Base-by-base conservation (phyloP, 2,888 invertebrate genomes). In the Drosophila lutescens region DNA sequence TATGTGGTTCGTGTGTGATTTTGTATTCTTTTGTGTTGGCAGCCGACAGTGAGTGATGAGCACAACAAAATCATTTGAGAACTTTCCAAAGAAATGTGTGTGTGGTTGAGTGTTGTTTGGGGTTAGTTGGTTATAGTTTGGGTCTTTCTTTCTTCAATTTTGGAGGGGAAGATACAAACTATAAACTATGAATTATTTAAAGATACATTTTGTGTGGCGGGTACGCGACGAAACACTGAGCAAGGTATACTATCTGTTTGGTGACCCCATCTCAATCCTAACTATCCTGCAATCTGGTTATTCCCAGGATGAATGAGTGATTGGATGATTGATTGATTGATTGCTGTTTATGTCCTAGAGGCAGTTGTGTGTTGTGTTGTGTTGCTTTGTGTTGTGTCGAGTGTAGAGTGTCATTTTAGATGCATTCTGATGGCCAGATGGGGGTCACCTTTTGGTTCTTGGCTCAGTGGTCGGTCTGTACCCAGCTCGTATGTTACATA, bases 401-500 rank as follows among this genome's bases (percentile, higher is more conserved):
- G 26, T 26, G 26, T 60, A 12, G 23, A 40, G 55, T 36, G n/a
- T 44, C n/a, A 10, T 34, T 30, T 40, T 12, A 4, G 26, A 53
- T 40, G 34, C 47, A 32, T 43, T 58, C 6, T 13, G 43, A 40
- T 26, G 66, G 30, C 49, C 40, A 46, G 59, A 53, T 67, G 23
- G 46, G 49, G 17, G 68, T 60, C 75, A 70, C 49, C 49, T 57
- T 15, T 20, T 55, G 46, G 44, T 55, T 68, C 67, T 77, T 76
- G 71, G 60, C 79, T 76, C 77, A 86, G 78, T 78, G 78, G 76
- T 61, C 73, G 46, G 70, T 66, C 62, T 61, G 63, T 73, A 68
- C 67, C 34, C 43, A 6, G 17, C 50, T 56, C 50, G 44, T 38
- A 30, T 68, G 38, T 66, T 61, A 49, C 47, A 46, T 57, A 69